Evolutionary conservation across 2,797 vertebrate genomes (phyloP).

Genomic region (Capromys pilorides): DNA sequence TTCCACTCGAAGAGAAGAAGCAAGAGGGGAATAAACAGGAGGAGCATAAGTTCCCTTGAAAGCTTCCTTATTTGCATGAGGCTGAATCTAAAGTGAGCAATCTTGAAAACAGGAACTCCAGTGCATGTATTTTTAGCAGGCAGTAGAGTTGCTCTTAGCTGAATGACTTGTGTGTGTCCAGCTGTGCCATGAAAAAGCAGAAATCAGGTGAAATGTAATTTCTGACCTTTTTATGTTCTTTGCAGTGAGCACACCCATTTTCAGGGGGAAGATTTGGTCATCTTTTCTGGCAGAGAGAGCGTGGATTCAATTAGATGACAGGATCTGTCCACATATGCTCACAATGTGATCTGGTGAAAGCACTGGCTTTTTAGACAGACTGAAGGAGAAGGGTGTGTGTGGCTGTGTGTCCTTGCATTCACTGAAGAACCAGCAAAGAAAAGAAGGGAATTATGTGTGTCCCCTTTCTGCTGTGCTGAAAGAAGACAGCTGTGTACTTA

Average conservation of each 20-base stretch:
- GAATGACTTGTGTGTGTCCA: constrained; percentile 45
- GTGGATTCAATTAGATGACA: constrained; percentile 40
- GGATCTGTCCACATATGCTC: neutral
- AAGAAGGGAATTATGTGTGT: neutral
- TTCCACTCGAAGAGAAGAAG: constrained; percentile 16
- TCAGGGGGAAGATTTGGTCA: neutral
- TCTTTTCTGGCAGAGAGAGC: neutral
- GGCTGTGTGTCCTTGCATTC: neutral
- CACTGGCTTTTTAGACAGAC: neutral
- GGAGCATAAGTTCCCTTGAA: constrained; percentile 2
- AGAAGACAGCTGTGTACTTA: neutral
- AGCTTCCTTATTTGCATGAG: constrained; percentile 38
- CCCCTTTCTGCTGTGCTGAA: neutral
- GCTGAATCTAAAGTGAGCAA: constrained; percentile 23
- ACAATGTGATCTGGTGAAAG: constrained; percentile 1
- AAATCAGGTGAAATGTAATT: constrained; percentile 51
- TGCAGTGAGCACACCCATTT: neutral
- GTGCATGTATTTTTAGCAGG: constrained; percentile 64
- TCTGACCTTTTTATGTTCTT: constrained; percentile 18
- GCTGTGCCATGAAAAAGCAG: constrained; percentile 45
- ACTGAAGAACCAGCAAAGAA: neutral
- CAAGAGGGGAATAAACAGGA: neutral
- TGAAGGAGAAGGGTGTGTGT: neutral
- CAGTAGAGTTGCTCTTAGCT: constrained; percentile 18
- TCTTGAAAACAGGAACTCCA: constrained; percentile 58